Evolutionary conservation across 2,113 vertebrate species (phyloP).

Genomic region (Petrocephalus zakoni): DNA sequence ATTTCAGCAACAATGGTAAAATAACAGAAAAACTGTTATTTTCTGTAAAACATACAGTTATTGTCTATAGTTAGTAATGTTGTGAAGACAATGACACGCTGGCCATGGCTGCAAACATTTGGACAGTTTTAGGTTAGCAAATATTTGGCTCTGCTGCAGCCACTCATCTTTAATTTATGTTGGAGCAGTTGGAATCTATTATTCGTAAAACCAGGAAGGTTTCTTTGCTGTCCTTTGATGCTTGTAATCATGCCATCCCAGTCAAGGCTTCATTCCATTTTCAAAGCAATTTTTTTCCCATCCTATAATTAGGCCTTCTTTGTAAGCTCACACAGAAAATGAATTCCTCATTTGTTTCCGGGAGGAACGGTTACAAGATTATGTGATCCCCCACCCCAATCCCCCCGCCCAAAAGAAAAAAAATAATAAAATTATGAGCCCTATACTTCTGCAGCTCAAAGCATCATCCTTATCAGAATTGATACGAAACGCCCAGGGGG

Average conservation of each 20-base stretch:
- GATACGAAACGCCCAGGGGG: neutral
- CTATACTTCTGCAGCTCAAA: neutral
- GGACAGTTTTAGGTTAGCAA: conserved; percentile 2
- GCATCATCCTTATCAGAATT: neutral
- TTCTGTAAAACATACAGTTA: neutral
- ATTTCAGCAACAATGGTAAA: neutral
- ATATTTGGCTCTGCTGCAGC: neutral
- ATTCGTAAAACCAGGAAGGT: conserved; percentile 4
- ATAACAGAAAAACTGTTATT: neutral
- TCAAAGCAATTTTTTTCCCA: conserved; percentile 1
- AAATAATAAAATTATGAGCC: neutral
- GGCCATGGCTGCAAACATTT: neutral
- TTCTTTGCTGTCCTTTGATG: conserved; percentile 10
- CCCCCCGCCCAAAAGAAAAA: neutral
- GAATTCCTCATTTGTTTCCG: conserved; percentile 12
- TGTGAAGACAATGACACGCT: neutral
- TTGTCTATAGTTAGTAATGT: neutral
- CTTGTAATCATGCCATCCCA: neutral
- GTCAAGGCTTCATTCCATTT: conserved; percentile 2
- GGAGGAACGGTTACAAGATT: neutral
- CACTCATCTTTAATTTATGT: neutral
- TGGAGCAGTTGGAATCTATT: conserved; percentile 4
- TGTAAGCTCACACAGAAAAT: conserved; percentile 4
- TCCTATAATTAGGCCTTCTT: conserved; percentile 14
- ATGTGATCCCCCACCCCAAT: neutral